Percentiles rank a stretch among this genome's conserved stretches.
phyloP scores from a whole-genome alignment of 2,888 invertebrate genomes.

The Acanthosoma haemorrhoidale region DNA sequence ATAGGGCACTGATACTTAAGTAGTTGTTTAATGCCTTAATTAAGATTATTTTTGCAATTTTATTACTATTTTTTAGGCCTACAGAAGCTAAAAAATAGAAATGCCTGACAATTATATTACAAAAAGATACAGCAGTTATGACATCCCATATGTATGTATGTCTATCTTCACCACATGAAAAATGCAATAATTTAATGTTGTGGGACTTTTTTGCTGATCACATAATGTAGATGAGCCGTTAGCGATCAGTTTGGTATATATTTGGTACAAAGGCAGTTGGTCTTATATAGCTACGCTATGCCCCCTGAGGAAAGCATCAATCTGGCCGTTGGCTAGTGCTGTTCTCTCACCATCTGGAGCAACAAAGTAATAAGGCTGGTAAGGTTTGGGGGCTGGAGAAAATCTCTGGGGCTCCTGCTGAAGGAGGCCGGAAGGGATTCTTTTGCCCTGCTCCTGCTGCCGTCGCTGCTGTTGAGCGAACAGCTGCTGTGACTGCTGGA shows the following conservation, averaged over 20 bases:
- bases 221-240: not conserved
- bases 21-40: not conserved
- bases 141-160: not conserved
- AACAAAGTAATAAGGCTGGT: constrained; percentile 46
- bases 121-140: not conserved
- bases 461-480: constrained; percentile 49
- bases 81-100: not conserved
- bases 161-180: not conserved
- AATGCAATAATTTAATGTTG: not conserved
- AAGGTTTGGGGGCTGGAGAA: constrained; percentile 49
- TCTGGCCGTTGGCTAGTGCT: constrained; percentile 61
- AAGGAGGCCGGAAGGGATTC: constrained; percentile 43
- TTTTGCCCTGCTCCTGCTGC: constrained; percentile 45
- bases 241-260: constrained; percentile 6
- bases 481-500: constrained; percentile 60
- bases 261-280: constrained; percentile 8
- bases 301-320: constrained; percentile 73
- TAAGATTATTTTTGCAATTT: not conserved
- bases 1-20: not conserved
- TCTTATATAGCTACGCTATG: constrained; percentile 43
- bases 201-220: not conserved
- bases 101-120: not conserved
- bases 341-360: constrained; percentile 43
- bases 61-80: not conserved
- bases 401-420: constrained; percentile 45